phyloP scores from a whole-genome alignment of 2,888 invertebrate species.

The Coenonympha arcania region DNA sequence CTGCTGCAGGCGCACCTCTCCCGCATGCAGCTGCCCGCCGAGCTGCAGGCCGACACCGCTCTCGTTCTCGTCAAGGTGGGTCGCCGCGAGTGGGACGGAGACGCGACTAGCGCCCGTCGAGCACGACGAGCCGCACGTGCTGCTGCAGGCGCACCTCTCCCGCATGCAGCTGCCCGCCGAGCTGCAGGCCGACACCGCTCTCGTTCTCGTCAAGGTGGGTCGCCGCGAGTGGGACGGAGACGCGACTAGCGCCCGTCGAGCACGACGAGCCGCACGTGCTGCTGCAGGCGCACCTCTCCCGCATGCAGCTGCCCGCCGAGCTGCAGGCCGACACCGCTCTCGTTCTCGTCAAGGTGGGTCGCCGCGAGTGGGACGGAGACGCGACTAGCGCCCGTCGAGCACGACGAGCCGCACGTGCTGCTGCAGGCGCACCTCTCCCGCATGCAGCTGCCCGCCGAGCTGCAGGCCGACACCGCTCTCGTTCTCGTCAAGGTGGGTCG shows the following conservation, averaged over 20 bases:
- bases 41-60: conserved; percentile 97
- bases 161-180: conserved; percentile 96
- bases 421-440: conserved; percentile 96
- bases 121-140: conserved; percentile 58
- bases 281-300: conserved; percentile 94
- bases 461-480: conserved; percentile 95
- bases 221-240: neutral
- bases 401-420: conserved; percentile 71
- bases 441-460: conserved; percentile 94
- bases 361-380: neutral
- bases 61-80: conserved; percentile 83
- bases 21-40: conserved; percentile 93
- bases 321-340: conserved; percentile 95
- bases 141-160: conserved; percentile 96
- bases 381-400: neutral
- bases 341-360: conserved; percentile 82
- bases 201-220: conserved; percentile 83
- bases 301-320: conserved; percentile 95
- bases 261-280: conserved; percentile 72
- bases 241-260: neutral
- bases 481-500: conserved; percentile 82
- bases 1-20: conserved; percentile 96
- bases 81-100: neutral
- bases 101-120: neutral
- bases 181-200: conserved; percentile 95